Base-by-base conservation (phyloP, 2,113 vertebrate genomes). In the Corythornis vintsioides region DNA sequence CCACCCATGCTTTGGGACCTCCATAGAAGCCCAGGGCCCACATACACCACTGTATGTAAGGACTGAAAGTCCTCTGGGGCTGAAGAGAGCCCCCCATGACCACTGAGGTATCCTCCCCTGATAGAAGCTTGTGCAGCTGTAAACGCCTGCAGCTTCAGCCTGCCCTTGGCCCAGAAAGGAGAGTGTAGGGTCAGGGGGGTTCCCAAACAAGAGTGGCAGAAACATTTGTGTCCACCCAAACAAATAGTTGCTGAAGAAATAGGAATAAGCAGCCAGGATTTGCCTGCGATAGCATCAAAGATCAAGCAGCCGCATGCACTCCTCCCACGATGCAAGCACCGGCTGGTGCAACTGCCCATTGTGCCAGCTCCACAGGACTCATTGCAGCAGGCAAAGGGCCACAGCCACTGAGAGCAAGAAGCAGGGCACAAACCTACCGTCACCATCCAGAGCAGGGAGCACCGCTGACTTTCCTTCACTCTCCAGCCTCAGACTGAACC, bases 391-490 rank as follows among this genome's bases (percentile, higher is more conserved):
- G 35, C 1, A 2, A 89, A 87, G 31, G 10, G 21, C 13, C 35
- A 59, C 7, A 10, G 21, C 6, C 24, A 38, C 22, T 2, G 1
- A 15, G 20, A 59, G 26, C 42, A 63, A 57, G 26, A 35, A 26
- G 26, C 1, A 3, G 21, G 8, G 16, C 0, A 0, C 48, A 63
- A 66, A 63, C 15, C n/a, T 2, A 2, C 1, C 0, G 12, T 35
- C 29, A 16, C 43, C 53, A 26, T 56, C 50, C 1, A 2, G 43
- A 80, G 67, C 31, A 85, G 33, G 89, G 33, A 75, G 6, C 24
- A 45, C 48, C 0, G 0, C 0, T 1, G 48, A 28, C 19, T 48
- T 80, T 63, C n/a, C 50, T 47, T 22, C 42, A 18, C 29, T 26
- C 21, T 59, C 14, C 38, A 25, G 52, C 17, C 47, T 13, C 42